Conservation (phyloP, 1,140 invertebrate genomes). For the Amphibalanus amphitrite region DNA sequence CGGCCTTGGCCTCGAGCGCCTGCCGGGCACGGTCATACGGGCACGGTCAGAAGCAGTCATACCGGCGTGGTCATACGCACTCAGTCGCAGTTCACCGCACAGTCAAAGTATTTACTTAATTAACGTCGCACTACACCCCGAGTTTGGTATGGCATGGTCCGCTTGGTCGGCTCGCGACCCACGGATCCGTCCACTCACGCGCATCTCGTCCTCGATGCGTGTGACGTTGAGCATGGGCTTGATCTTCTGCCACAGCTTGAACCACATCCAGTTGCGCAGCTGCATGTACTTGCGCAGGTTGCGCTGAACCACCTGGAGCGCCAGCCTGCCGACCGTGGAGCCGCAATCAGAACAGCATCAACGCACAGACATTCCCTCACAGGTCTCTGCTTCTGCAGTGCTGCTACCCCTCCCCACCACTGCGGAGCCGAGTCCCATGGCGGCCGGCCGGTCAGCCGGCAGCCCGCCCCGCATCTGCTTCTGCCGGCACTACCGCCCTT, state of each 20-base stretch:
- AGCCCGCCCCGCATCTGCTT: too few relatives aligned
- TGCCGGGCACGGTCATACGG: background rate
- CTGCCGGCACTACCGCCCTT: too few relatives aligned
- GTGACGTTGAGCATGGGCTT: slow-evolving; percentile 96
- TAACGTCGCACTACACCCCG: too few relatives aligned
- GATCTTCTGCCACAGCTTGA: slow-evolving; percentile 96
- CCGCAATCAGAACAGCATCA: background rate
- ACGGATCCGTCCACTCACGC: slow-evolving; percentile 34
- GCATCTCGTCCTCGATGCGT: slow-evolving; percentile 91
- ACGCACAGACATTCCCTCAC: too few relatives aligned
- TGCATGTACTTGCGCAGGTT: slow-evolving; percentile 96
- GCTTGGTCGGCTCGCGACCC: too few relatives aligned
- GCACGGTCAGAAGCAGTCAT: too few relatives aligned
- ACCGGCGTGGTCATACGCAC: too few relatives aligned
- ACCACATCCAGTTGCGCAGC: slow-evolving; percentile 98
- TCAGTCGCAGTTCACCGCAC: too few relatives aligned
- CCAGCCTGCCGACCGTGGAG: slow-evolving; percentile 41
- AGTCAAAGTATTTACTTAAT: too few relatives aligned
- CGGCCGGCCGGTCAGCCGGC: slow-evolving; percentile 27
- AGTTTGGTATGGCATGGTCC: too few relatives aligned
- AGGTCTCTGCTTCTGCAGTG: too few relatives aligned
- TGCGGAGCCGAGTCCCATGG: slow-evolving; percentile 50
- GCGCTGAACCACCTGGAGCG: slow-evolving; percentile 92
- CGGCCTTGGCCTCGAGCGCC: slow-evolving; percentile 55
- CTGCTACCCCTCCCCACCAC: too few relatives aligned